Percentiles rank a stretch among this genome's conserved stretches.
Evolutionary conservation across 2,797 vertebrate genomes (phyloP).

Genomic region (Eurystomus glaucurus): DNA sequence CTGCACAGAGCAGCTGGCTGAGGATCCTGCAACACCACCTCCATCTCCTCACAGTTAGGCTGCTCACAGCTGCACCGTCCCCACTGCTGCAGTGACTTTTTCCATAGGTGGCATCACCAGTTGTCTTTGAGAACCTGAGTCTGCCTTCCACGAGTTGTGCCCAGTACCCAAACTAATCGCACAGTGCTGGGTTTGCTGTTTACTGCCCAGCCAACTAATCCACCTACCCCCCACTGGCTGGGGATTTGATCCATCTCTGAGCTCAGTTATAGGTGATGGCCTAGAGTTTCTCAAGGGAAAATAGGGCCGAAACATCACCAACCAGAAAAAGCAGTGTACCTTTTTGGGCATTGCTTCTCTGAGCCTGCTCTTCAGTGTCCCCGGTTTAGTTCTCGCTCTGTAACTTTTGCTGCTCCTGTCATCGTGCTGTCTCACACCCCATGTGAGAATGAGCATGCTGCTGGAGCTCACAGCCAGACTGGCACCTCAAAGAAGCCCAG

Average conservation of each 20-base stretch:
- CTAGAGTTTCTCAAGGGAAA: neutral
- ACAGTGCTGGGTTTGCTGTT: neutral
- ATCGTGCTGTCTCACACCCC: neutral
- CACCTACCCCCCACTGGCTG: neutral
- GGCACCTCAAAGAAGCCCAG: neutral
- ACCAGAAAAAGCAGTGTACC: accelerated
- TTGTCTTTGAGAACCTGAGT: neutral
- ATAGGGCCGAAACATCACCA: neutral
- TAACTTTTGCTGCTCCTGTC: neutral
- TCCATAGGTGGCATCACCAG: accelerated
- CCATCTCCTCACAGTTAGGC: accelerated
- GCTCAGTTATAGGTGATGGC: neutral
- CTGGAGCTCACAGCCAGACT: neutral
- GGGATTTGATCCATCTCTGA: neutral
- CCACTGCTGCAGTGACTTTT: neutral
- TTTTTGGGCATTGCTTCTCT: neutral
- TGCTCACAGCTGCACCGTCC: accelerated
- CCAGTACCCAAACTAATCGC: accelerated
- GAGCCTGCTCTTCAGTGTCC: neutral
- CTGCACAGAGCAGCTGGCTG: neutral
- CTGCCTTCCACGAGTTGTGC: neutral
- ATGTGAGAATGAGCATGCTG: accelerated
- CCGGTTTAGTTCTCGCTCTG: neutral
- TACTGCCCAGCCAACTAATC: neutral
- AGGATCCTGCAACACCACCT: neutral